Evolutionary conservation across 2,888 invertebrate species (phyloP).

Genomic region (Drosophila formosana): DNA sequence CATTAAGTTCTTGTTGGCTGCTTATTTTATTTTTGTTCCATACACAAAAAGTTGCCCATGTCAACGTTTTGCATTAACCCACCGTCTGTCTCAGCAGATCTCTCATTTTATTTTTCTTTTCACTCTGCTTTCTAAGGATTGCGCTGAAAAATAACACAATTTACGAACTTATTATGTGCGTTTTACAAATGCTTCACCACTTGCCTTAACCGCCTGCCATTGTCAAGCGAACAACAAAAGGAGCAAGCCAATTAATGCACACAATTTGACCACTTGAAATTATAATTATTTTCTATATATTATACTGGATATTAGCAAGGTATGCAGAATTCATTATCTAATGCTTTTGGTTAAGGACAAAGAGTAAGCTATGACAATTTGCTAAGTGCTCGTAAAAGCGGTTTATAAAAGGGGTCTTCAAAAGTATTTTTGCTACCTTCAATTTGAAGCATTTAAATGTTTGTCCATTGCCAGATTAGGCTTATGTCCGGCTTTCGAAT

Average conservation of each 20-base stretch:
- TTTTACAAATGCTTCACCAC: conserved; percentile 3
- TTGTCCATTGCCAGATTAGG: neutral
- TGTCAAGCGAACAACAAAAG: conserved; percentile 8
- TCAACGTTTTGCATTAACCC: conserved; percentile 48
- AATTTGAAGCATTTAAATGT: conserved; percentile 4
- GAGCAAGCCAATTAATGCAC: neutral
- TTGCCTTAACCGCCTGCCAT: conserved; percentile 27
- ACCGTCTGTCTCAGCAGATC: conserved; percentile 37
- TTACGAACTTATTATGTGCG: conserved; percentile 57
- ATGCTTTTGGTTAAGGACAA: neutral
- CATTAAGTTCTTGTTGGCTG: conserved; percentile 63
- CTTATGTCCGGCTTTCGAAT: conserved; percentile 3
- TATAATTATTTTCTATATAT: neutral
- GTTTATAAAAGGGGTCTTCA: conserved; percentile 14
- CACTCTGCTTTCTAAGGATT: conserved; percentile 31
- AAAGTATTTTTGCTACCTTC: conserved; percentile 20
- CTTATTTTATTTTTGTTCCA: conserved; percentile 27
- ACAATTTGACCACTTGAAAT: neutral
- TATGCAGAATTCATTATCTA: too few relatives aligned
- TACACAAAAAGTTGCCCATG: conserved; percentile 53
- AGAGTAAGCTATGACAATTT: conserved; percentile 17
- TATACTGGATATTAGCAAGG: neutral
- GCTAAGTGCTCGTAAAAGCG: conserved; percentile 26
- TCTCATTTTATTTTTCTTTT: conserved; percentile 29
- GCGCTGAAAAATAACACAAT: conserved; percentile 36